A percentile compares a stretch with the other conserved stretches of the same genome.
Conservation (phyloP, 1,140 invertebrate species). For the Bradysia coprophila region DNA sequence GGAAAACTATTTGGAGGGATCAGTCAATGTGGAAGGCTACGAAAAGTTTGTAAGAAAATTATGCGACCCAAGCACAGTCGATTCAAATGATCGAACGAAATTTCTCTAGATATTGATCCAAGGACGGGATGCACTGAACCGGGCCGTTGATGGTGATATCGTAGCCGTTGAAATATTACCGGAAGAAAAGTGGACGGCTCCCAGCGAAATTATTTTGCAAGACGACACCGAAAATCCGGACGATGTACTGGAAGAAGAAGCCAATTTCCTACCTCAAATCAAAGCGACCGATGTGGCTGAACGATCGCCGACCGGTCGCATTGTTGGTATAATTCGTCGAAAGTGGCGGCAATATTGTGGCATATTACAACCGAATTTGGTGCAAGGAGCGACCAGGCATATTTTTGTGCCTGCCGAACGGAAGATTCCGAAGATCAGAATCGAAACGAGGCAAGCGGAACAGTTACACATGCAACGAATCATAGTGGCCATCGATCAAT, state of each 20-base stretch:
- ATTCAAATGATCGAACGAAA: neutral
- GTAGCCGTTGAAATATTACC: slow-evolving; percentile 86
- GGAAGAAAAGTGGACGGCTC: slow-evolving; percentile 73
- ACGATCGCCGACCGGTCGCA: slow-evolving; percentile 53
- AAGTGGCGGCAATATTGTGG: slow-evolving; percentile 97
- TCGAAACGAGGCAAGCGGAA: slow-evolving; percentile 79
- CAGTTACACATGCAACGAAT: slow-evolving; percentile 66
- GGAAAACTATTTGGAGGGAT: slow-evolving; percentile 93
- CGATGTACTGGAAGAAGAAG: slow-evolving; percentile 44
- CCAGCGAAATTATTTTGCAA: slow-evolving; percentile 66
- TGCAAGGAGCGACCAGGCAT: slow-evolving; percentile 54
- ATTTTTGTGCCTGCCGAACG: slow-evolving; percentile 81
- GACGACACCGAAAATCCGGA: slow-evolving; percentile 59
- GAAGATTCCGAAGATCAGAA: slow-evolving; percentile 76
- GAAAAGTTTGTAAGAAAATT: slow-evolving; percentile 45
- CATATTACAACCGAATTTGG: slow-evolving; percentile 61
- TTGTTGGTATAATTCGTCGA: slow-evolving; percentile 88
- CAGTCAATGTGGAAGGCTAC: slow-evolving; percentile 57
- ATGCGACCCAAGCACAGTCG: neutral
- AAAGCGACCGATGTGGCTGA: slow-evolving; percentile 18
- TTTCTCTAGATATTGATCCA: slow-evolving; percentile 82
- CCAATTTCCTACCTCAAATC: slow-evolving; percentile 20
- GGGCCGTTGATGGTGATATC: slow-evolving; percentile 89
- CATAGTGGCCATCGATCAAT: slow-evolving; percentile 81
- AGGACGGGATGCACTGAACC: slow-evolving; percentile 73